Evolutionary conservation across 2,888 invertebrate species (phyloP), one percentile per base, ranked within the genome.

Genomic region (Fragum fragum): DNA sequence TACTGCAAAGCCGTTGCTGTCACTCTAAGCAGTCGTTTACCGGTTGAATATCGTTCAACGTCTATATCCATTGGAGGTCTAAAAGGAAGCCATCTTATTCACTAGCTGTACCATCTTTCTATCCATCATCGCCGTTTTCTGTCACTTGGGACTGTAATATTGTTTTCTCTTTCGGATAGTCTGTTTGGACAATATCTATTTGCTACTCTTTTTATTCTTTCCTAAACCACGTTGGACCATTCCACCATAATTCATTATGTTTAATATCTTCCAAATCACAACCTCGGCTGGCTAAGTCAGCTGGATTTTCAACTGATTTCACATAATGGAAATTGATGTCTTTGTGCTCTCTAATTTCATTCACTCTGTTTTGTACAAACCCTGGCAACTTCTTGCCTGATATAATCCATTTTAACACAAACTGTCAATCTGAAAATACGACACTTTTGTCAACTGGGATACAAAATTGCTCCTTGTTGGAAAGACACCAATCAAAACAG

Each of bases 351-450:
- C 21, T 26, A n/a, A 74, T 21, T 18, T 23, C 1, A 32, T 74
- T 36, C 11, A n/a, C n/a, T n/a, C n/a, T n/a, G n/a, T n/a, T n/a
- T n/a, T n/a, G n/a, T n/a, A n/a, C n/a, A n/a, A n/a, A 68, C 52
- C 71, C 76, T 16, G 76, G 63, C n/a, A 53, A 36, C 21, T 36
- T 11, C 28, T 61, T 71, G 21, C 29, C 59, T n/a, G 71, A 63
- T 26, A 14, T 23, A 18, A 77, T 63, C 77, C 77, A 77, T 16
- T 72, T n/a, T 21, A 77, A 28, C 3, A 28, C 68, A 66, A 72
- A 77, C 26, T 77, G 72, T 1, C 72, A 73, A 28, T 78, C 73
- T 11, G 55, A 73, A 16, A n/a, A 68, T n/a, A 78, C 18, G 29
- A 57, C 18, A n/a, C n/a, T n/a, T n/a, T n/a, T n/a, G n/a, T n/a